Conservation (phyloP, 37 sponge, comb jelly and placozoan species). For the Geodia barretti region DNA sequence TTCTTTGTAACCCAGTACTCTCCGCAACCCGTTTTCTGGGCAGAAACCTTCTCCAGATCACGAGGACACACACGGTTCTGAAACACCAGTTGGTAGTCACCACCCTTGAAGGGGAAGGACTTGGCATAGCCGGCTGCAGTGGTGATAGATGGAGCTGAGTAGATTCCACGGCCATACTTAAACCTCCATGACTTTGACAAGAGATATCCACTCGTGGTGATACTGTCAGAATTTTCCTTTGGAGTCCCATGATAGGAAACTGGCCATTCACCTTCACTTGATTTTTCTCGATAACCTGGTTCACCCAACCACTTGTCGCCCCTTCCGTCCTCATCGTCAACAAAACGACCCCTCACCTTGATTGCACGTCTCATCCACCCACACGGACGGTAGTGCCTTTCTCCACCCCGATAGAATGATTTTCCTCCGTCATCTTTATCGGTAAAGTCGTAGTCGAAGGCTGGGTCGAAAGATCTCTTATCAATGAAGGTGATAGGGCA, state of each 20-base stretch:
- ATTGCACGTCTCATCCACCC: conserved; percentile 1
- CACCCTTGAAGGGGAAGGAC: not conserved
- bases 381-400: not conserved
- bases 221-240: not conserved
- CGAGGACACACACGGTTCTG: not conserved
- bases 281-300: not conserved
- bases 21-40: not conserved
- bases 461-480: not conserved
- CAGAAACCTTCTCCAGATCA: not conserved
- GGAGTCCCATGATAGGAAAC: not conserved
- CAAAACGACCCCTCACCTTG: not conserved
- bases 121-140: not conserved
- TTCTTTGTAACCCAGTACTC: conserved; percentile 15
- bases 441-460: not conserved
- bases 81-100: not conserved
- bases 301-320: not conserved
- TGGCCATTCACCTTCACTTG: not conserved
- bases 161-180: not conserved
- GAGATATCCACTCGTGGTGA: not conserved
- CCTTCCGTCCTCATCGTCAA: not conserved
- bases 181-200: not conserved
- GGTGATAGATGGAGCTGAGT: not conserved
- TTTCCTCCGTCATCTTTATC: not conserved
- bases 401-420: conserved; percentile 1
- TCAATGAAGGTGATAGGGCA: not conserved